Evolutionary conservation across 2,113 vertebrate genomes (phyloP), one percentile per base, ranked within the genome.

Genomic region (Gopherus evgoodei): DNA sequence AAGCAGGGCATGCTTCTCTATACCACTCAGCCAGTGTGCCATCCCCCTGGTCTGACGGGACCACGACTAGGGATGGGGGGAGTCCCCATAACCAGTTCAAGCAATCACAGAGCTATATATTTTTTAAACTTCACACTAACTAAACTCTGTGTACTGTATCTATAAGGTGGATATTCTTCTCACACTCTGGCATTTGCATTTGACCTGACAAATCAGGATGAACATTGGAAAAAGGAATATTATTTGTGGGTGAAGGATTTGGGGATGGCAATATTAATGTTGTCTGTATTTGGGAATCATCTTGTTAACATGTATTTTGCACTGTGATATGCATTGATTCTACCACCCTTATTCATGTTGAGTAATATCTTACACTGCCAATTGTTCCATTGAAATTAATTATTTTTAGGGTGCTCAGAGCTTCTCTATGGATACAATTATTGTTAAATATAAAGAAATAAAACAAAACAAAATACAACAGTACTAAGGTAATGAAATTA

Each of bases 371-470:
- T 89, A 92, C 57, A 81, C 49, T 82, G 59, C 86, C 79, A 80
- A 16, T 81, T 82, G 76, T 85, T 56, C 86, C 50, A 84, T 38
- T 88, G 81, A 88, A 84, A 88, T 89, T 82, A 92, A 80, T 92
- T 88, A 87, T 47, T 38, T 69, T 78, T 47, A 47, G 75, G 75
- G 25, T 81, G 81, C 75, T 84, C 53, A 69, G 42, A 56, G 57
- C 44, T 69, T 4, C 38, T 50, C 27, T 72, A 56, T 52, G 31
- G 52, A 53, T 80, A 75, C n/a, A 81, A 88, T 69, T 84, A 59
- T 47, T 38, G 9, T 38, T 29, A 84, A 80, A 81, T 80, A 11
- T 72, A 84, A 69, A 38, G 44, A 49, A 84, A 72, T 59, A 59
- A 84, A 62, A 84, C 25, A 4, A 35, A 84, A 25, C 29, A 72